Base-by-base conservation (phyloP, 2,888 invertebrate species). In the Sarcophaga subvicina region DNA sequence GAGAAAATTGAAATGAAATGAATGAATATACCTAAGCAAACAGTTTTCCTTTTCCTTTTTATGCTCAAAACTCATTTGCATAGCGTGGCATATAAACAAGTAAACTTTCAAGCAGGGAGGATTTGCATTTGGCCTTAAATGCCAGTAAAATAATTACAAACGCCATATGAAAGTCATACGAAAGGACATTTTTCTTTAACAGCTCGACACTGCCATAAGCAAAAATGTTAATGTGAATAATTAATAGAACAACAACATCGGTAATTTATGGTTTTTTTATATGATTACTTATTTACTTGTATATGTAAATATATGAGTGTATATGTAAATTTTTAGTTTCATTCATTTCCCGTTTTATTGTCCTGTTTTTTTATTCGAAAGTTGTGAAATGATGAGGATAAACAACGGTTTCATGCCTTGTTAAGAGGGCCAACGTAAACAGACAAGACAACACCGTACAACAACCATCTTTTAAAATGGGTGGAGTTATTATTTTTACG, bases 381-480 rank as follows among this genome's bases (percentile, higher is more conserved):
- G 89, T 90, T 73, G 75, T 10, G 25, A 70, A 82, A 84, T 80
- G 47, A 62, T 77, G n/a, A 70, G 69, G 72, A 80, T 86, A 85
- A 88, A 92, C 92, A 92, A 91, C 89, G 93, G 92, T 93, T 93
- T 92, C 90, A 93, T 91, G 92, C 92, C 91, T 89, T 89, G 91
- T 93, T 92, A 81, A 91, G 89, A 88, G 88, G 89, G 90, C 88
- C 89, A 37, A 89, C 89, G 88, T 92, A 92, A 92, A 92, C 90
- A 92, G 45, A 49, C 60, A 37, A 76, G 73, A 60, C 79, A 17
- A 60, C 72, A 77, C 77, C 14, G 17, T 37, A 8, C 37, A 54
- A 17, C 54, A 54, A 49, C 8, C 22, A 59, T 75, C 75, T n/a
- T 25, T 17, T 0, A 71, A 84, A 84, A 83, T 84, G 80, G 86